phyloP scores from a whole-genome alignment of 2,113 vertebrate species.

The Rhombomys opimus region DNA sequence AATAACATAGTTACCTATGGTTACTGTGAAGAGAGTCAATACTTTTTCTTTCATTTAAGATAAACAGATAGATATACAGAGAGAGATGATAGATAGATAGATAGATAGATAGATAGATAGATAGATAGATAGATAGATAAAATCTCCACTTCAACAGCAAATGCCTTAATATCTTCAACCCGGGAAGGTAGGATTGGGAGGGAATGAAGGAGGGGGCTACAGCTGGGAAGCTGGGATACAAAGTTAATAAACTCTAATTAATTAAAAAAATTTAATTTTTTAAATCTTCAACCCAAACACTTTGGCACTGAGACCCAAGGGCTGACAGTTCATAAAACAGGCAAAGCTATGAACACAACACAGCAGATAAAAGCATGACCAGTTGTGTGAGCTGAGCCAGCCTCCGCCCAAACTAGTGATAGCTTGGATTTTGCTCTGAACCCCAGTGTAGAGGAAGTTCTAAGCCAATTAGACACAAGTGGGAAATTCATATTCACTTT shows the following conservation, averaged over 20 bases:
- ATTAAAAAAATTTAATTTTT: no score
- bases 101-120: not conserved
- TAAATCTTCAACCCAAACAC: not conserved
- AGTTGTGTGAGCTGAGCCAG: not conserved
- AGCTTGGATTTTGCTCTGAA: not conserved
- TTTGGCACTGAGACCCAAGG: not conserved
- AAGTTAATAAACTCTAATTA: no score
- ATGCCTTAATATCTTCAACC: not conserved
- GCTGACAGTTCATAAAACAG: not conserved
- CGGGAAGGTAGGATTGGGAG: no score
- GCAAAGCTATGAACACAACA: not conserved
- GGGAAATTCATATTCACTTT: constrained; percentile 71
- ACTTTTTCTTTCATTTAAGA: constrained; percentile 12
- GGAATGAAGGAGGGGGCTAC: no score
- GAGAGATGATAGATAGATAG: not conserved
- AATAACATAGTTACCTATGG: not conserved
- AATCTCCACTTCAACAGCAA: constrained; percentile 1
- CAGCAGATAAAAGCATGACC: not conserved
- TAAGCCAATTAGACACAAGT: constrained; percentile 52
- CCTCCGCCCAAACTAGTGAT: not conserved
- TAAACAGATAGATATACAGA: not conserved
- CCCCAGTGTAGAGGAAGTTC: constrained; percentile 67
- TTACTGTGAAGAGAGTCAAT: not conserved
- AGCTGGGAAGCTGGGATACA: no score
- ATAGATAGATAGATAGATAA: not conserved